phyloP scores from a whole-genome alignment of 2,113 vertebrate species.

The Crotalus tigris region DNA sequence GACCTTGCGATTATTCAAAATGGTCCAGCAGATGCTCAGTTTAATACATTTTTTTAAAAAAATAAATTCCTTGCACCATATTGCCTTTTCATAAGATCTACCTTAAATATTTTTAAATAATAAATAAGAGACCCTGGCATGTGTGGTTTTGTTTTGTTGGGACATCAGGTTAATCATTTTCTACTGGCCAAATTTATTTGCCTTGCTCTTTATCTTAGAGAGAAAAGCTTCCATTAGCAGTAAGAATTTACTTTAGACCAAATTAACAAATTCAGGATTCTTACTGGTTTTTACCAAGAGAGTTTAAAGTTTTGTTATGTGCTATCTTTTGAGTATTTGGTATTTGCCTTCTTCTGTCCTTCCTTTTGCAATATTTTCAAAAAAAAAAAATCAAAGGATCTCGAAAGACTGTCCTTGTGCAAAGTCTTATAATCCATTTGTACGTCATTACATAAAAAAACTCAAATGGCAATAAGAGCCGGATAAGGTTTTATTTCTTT shows the following conservation, averaged over 20 bases:
- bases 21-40: background rate
- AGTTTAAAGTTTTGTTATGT: background rate
- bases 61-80: background rate
- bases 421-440: background rate
- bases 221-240: background rate
- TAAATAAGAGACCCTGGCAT: background rate
- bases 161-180: background rate
- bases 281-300: background rate
- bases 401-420: background rate
- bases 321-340: background rate
- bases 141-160: background rate
- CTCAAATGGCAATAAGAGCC: background rate
- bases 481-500: background rate
- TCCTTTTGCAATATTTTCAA: background rate
- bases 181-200: background rate
- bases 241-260: background rate
- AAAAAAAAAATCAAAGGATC: background rate
- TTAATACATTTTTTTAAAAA: background rate
- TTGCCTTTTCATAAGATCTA: background rate
- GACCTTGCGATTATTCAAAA: background rate
- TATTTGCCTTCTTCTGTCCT: background rate
- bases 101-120: background rate
- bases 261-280: background rate
- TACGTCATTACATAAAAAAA: background rate
- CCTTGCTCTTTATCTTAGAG: background rate